Evolutionary conservation across 2,113 vertebrate species (phyloP).

Genomic region (Colaptes auratus): DNA sequence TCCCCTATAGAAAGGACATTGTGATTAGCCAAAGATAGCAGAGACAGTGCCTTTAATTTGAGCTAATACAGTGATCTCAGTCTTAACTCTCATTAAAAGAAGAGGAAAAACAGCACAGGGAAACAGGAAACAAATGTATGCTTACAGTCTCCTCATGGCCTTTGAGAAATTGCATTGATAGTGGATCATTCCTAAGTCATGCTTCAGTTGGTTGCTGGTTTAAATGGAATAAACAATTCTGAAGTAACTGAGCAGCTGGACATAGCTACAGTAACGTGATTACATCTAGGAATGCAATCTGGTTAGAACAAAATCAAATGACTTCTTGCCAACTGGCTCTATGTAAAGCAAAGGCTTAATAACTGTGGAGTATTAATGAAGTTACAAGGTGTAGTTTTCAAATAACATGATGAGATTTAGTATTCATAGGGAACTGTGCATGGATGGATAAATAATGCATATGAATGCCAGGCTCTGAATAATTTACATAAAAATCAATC

Average conservation of each 20-base stretch:
- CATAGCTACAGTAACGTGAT: neutral
- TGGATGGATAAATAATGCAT: neutral
- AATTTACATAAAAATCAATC: neutral
- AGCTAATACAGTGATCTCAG: neutral
- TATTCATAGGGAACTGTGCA: neutral
- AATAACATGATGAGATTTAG: neutral
- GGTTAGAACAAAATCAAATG: neutral
- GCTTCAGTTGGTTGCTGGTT: neutral
- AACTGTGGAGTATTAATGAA: conserved; percentile 6
- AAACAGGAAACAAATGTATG: neutral
- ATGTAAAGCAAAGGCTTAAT: neutral
- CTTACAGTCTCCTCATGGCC: neutral
- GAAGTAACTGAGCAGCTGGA: conserved; percentile 2
- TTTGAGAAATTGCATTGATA: neutral
- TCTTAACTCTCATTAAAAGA: neutral
- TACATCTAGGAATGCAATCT: neutral
- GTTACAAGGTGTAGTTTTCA: conserved; percentile 19
- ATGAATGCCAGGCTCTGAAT: neutral
- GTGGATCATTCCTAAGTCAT: neutral
- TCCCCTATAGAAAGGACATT: neutral
- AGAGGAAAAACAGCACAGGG: neutral
- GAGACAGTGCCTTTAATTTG: neutral
- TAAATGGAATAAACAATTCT: neutral
- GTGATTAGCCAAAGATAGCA: neutral
- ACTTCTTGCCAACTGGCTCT: neutral